These are phyloP conservation scores for Eudyptes chrysolophus DNA, from an alignment of 2,113 vertebrate genomes.

Conservation along the genomic window DNA sequence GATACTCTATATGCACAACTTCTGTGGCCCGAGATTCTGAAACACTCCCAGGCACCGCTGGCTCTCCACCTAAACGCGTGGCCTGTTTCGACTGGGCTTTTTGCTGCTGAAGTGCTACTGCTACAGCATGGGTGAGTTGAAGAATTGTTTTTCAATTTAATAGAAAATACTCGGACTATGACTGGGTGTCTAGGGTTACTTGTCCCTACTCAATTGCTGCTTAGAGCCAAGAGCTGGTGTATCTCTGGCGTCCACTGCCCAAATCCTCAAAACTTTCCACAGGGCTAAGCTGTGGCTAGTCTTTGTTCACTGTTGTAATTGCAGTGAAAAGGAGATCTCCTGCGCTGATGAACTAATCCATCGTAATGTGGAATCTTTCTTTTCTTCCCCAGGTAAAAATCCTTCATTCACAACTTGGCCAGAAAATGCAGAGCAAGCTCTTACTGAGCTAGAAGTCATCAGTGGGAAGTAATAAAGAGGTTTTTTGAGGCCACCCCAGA, in stretches of 20 bases:
- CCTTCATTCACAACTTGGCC: background rate
- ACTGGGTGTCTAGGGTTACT: background rate
- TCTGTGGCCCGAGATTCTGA: background rate
- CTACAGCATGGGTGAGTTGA: background rate
- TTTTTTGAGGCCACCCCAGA: background rate
- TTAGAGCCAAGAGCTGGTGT: background rate
- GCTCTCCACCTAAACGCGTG: rapidly evolving
- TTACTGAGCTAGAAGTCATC: background rate
- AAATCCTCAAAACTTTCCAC: background rate
- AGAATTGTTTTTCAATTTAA: background rate
- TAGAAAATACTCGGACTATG: background rate
- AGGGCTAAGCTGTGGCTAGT: background rate
- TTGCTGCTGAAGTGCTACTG: background rate
- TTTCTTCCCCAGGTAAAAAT: background rate
- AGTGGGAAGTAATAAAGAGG: background rate
- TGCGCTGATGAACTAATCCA: background rate
- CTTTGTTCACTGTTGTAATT: background rate
- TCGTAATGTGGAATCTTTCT: background rate
- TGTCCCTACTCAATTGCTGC: background rate
- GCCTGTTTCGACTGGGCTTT: background rate
- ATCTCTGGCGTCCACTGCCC: background rate
- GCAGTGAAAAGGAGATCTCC: background rate
- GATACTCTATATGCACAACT: rapidly evolving
- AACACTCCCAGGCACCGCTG: background rate
- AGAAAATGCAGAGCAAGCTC: background rate